Percentiles rank a stretch among this genome's conserved stretches.
phyloP scores from a whole-genome alignment of 2,113 vertebrate genomes.

The Hydropotes inermis region DNA sequence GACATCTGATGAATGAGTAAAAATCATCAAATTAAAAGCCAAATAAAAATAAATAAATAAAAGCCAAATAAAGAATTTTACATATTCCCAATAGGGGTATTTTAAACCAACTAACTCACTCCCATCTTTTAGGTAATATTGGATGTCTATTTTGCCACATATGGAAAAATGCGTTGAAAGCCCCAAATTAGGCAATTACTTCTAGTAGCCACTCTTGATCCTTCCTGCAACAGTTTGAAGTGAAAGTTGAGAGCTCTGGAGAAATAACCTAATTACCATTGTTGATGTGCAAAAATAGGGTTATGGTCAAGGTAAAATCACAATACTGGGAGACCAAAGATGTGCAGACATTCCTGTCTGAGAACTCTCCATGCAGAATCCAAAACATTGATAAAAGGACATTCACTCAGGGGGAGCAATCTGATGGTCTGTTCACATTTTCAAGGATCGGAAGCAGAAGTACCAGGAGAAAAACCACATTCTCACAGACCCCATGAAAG shows the following conservation, averaged over 20 bases:
- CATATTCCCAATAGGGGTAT: not conserved
- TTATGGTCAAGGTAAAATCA: not conserved
- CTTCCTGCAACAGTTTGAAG: not conserved
- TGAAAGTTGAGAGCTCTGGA: not conserved
- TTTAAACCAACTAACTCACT: not conserved
- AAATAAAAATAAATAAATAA: not conserved
- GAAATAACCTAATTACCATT: not conserved
- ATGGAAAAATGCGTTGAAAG: not conserved
- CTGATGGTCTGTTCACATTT: not conserved
- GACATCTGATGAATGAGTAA: not conserved
- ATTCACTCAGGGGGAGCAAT: not conserved
- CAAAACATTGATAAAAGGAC: not conserved
- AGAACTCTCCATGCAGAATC: not conserved
- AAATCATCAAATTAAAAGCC: not conserved
- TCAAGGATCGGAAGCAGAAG: not conserved
- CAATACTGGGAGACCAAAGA: not conserved
- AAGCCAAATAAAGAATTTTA: not conserved
- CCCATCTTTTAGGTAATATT: not conserved
- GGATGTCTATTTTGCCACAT: not conserved
- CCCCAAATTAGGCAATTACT: not conserved
- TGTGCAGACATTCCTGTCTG: not conserved
- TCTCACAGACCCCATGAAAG: not conserved
- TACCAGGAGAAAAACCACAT: not conserved
- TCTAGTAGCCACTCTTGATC: not conserved
- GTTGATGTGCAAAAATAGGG: not conserved